These are phyloP conservation scores for Dipodomys ordii DNA, from an alignment of 2,113 vertebrate species.

Conservation along the genomic window DNA sequence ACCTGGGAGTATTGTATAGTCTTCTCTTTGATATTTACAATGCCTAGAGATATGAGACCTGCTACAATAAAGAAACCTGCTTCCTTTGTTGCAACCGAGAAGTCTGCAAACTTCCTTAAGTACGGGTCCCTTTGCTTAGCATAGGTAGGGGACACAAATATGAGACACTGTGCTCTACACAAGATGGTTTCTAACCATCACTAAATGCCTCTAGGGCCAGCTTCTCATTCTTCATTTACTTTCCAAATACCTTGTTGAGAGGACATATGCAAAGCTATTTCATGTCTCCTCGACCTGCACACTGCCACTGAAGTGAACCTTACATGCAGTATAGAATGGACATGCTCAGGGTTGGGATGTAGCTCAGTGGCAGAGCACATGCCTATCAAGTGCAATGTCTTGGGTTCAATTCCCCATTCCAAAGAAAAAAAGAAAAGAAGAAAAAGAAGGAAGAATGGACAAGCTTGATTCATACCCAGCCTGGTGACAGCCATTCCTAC, in stretches of 20 bases:
- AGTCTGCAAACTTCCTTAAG: not conserved
- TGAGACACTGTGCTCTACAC: not conserved
- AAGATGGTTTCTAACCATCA: not conserved
- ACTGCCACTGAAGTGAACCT: too few relatives aligned
- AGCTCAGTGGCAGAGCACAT: too few relatives aligned
- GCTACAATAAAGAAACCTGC: not conserved
- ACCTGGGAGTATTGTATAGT: not conserved
- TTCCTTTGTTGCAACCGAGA: not conserved
- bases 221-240: not conserved
- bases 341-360: too few relatives aligned
- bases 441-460: too few relatives aligned
- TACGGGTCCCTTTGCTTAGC: not conserved
- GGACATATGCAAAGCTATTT: not conserved
- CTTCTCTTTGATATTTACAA: not conserved
- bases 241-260: conserved; percentile 17
- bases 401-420: too few relatives aligned
- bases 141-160: not conserved
- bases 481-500: not conserved
- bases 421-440: too few relatives aligned
- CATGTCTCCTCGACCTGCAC: not conserved
- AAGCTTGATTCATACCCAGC: too few relatives aligned
- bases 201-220: too few relatives aligned
- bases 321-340: too few relatives aligned
- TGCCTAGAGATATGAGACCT: not conserved
- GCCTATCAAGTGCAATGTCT: too few relatives aligned